Evolutionary conservation across 2,888 invertebrate species (phyloP).

Genomic region (Cordilura impudica): DNA sequence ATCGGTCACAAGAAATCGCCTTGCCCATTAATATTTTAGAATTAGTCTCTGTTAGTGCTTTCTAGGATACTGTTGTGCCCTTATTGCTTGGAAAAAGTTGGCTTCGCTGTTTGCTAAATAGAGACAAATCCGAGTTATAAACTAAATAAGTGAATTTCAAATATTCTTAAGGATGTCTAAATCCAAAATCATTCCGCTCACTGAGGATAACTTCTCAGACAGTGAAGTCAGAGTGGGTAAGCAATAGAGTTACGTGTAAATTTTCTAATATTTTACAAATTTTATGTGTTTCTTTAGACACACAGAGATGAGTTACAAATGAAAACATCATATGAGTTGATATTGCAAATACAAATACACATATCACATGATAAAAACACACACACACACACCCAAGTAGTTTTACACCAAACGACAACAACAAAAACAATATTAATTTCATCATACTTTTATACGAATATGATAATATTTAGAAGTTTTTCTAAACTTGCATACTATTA

Average conservation of each 20-base stretch:
- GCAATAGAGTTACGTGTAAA: conserved; percentile 63
- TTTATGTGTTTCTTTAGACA: conserved; percentile 43
- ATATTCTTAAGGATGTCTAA: no score
- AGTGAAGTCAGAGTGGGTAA: background rate
- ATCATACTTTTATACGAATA: conserved; percentile 32
- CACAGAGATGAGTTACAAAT: conserved; percentile 28
- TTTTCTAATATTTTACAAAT: conserved; percentile 54
- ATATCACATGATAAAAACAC: background rate
- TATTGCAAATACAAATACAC: conserved; percentile 41
- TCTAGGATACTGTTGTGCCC: no score
- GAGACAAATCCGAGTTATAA: no score
- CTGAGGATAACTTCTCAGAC: background rate
- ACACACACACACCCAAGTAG: conserved; percentile 46
- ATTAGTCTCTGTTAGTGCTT: no score
- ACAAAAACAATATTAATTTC: conserved; percentile 58
- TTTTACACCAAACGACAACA: no score
- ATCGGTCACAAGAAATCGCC: no score
- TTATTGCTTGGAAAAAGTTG: no score
- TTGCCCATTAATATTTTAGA: no score
- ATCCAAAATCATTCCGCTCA: no score
- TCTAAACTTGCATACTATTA: conserved; percentile 35
- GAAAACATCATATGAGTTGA: conserved; percentile 37
- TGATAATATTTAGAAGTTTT: conserved; percentile 32
- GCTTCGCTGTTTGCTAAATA: no score
- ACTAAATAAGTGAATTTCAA: no score